Conservation (phyloP, 1,140 invertebrate species). For the Hesperophylax magnus region DNA sequence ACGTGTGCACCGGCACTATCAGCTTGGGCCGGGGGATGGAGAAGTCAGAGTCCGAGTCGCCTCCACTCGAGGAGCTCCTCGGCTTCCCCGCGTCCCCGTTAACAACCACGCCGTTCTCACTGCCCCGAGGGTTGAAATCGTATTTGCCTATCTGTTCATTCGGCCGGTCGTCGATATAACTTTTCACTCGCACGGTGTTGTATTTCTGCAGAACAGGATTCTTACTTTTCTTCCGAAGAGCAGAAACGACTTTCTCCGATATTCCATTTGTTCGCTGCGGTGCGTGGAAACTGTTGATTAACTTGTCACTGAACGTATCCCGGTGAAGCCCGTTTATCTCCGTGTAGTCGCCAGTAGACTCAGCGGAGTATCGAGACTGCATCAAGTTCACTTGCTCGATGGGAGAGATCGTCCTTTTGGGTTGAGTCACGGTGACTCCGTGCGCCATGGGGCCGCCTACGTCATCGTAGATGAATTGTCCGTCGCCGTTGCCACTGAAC, state of each 20-base stretch:
- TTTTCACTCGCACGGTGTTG: constrained; percentile 69
- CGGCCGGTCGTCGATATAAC: constrained; percentile 34
- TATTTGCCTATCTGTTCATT: constrained; percentile 29
- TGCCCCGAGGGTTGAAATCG: neutral
- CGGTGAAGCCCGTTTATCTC: neutral
- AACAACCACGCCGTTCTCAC: neutral
- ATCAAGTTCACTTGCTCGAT: constrained; percentile 68
- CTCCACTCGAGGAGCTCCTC: constrained; percentile 68
- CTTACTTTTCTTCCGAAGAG: neutral
- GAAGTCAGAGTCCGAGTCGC: constrained; percentile 76
- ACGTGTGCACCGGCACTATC: constrained; percentile 89
- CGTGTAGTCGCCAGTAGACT: neutral
- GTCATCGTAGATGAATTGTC: constrained; percentile 38
- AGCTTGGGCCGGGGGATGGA: constrained; percentile 86
- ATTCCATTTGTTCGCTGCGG: constrained; percentile 10
- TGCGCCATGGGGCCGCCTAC: constrained; percentile 38
- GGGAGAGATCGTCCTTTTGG: constrained; percentile 69
- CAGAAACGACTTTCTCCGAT: constrained; percentile 14
- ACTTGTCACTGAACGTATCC: neutral
- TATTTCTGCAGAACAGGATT: constrained; percentile 35
- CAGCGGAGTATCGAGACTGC: constrained; percentile 58
- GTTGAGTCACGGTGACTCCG: constrained; percentile 69
- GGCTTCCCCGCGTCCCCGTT: constrained; percentile 59
- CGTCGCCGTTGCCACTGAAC: constrained; percentile 53
- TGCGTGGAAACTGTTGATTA: neutral